A percentile compares a stretch with the other conserved stretches of the same genome.
phyloP scores from a whole-genome alignment of 2,888 invertebrate species.

The Ectemnius continuus region DNA sequence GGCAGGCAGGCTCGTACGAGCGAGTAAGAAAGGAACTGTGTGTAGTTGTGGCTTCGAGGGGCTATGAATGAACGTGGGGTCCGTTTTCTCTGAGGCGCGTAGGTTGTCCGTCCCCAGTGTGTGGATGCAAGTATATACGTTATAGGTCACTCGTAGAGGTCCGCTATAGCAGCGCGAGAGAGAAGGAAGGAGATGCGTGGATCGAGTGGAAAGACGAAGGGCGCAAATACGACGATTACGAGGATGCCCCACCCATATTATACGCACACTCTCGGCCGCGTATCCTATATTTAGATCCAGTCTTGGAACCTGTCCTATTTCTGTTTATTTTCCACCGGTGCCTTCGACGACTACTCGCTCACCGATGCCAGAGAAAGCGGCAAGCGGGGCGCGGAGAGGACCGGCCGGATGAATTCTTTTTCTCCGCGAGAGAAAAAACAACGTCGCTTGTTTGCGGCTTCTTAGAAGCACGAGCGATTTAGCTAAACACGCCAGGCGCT shows the following conservation, averaged over 20 bases:
- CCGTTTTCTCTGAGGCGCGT: conserved; percentile 37
- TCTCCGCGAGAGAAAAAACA: no score
- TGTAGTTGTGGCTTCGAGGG: conserved; percentile 27
- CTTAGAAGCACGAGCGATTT: no score
- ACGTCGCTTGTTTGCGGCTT: no score
- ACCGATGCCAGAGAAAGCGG: no score
- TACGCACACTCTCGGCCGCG: conserved; percentile 39
- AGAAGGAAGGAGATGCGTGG: no score
- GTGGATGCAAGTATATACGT: no score
- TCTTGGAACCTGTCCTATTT: conserved; percentile 72
- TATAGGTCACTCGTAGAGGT: conserved; percentile 17
- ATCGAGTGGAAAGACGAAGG: conserved; percentile 36
- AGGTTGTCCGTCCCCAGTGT: neutral
- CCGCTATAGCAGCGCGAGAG: conserved; percentile 17
- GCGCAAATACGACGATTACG: conserved; percentile 49
- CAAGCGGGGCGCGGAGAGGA: no score
- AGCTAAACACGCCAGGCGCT: no score
- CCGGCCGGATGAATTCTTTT: no score
- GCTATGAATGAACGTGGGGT: conserved; percentile 52
- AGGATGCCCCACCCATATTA: conserved; percentile 50
- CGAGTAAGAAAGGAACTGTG: conserved; percentile 14
- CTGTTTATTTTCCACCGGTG: conserved; percentile 60
- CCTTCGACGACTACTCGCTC: conserved; percentile 20
- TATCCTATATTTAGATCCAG: conserved; percentile 71
- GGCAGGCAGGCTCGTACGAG: conserved; percentile 29